Percentiles rank a stretch among this genome's conserved stretches.
Evolutionary conservation across 2,797 vertebrate genomes (phyloP).

Genomic region (Pygocentrus nattereri): DNA sequence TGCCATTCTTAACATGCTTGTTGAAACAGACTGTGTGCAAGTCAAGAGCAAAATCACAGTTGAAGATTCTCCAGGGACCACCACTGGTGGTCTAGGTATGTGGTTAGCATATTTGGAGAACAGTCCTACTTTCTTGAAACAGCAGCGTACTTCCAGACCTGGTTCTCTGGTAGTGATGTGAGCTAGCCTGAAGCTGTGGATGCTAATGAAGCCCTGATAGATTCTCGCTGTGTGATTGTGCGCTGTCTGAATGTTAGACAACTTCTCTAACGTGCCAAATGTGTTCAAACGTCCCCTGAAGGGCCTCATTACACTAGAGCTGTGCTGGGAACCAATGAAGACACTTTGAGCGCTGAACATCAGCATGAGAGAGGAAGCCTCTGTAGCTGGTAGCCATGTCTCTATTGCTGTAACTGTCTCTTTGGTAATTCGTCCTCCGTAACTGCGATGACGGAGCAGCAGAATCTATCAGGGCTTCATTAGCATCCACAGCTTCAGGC

Average conservation of each 20-base stretch:
- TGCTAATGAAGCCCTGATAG: conserved; percentile 26
- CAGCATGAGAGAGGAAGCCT: not conserved
- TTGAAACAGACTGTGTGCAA: too few species aligned
- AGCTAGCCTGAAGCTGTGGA: conserved; percentile 41
- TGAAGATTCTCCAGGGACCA: too few species aligned
- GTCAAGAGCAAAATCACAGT: too few species aligned
- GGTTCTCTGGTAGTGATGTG: conserved; percentile 21
- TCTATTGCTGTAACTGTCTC: conserved; percentile 42
- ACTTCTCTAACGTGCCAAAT: conserved; percentile 8
- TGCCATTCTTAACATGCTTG: too few species aligned
- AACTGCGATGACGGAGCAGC: conserved; percentile 24
- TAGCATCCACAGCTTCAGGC: conserved; percentile 51
- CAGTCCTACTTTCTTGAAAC: not conserved
- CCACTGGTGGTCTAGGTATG: too few species aligned
- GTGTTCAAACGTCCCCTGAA: conserved; percentile 3
- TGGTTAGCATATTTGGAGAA: too few species aligned
- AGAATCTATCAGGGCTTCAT: conserved; percentile 39
- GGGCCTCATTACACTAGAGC: conserved; percentile 5
- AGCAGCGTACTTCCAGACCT: not conserved
- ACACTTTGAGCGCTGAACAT: not conserved
- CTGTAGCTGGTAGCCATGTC: conserved; percentile 32
- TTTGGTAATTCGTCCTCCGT: conserved; percentile 45
- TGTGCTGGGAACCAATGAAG: not conserved
- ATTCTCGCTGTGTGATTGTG: conserved; percentile 10
- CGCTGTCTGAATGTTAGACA: conserved; percentile 6